Conservation (phyloP, 2,113 vertebrate genomes). For the Vulpes ferrilata region DNA sequence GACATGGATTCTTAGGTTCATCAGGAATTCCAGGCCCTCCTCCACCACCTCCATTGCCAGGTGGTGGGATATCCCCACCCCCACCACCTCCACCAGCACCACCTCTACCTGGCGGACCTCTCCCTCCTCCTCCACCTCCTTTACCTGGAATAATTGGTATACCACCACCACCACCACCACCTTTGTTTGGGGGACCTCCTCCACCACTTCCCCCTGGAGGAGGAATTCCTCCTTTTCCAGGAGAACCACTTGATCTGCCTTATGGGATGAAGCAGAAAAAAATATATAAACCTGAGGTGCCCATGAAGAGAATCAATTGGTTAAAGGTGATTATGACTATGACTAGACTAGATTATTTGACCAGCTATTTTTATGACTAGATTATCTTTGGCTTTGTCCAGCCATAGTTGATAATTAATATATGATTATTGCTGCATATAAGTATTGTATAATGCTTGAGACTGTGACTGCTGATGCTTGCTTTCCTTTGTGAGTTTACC, state of each 20-base stretch:
- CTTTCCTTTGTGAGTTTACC: background rate
- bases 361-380: background rate
- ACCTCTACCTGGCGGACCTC: constrained; percentile 84
- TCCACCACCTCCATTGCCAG: constrained; percentile 83
- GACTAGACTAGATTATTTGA: background rate
- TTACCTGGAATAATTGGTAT: constrained; percentile 80
- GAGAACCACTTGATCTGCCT: constrained; percentile 85
- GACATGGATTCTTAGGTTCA: background rate
- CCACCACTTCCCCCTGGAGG: constrained; percentile 83
- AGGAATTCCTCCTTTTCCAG: background rate
- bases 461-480: background rate
- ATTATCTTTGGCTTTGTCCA: background rate
- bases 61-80: constrained; percentile 69
- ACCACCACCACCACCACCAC: constrained; percentile 87
- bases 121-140: constrained; percentile 89
- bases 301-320: constrained; percentile 99
- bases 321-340: constrained; percentile 92
- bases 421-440: background rate
- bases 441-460: background rate
- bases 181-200: constrained; percentile 79
- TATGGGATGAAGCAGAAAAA: constrained; percentile 97
- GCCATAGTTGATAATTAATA: background rate
- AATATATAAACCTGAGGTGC: constrained; percentile 92
- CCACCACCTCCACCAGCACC: constrained; percentile 86
- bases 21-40: constrained; percentile 75